Conservation (phyloP, 2,113 vertebrate species). For the Antidorcas marsupialis region DNA sequence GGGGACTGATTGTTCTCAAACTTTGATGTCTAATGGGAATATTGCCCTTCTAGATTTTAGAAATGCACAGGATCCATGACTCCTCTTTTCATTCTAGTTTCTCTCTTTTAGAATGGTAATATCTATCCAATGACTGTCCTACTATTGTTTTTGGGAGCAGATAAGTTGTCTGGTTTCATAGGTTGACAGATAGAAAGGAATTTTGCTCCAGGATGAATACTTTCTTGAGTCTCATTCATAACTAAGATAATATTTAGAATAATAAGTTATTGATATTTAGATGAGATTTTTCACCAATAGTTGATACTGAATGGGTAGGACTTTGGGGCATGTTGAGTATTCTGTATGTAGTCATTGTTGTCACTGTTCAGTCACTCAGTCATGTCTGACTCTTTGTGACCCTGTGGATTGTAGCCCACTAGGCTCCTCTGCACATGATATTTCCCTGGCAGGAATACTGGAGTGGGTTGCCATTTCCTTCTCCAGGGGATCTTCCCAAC, state of each 20-base stretch:
- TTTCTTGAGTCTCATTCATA: neutral
- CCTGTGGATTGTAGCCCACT: neutral
- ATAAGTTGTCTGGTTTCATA: neutral
- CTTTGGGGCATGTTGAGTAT: neutral
- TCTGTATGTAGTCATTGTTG: neutral
- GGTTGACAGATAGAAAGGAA: neutral
- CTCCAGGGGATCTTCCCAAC: neutral
- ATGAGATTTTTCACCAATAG: neutral
- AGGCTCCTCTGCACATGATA: neutral
- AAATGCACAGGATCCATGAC: neutral
- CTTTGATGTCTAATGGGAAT: neutral
- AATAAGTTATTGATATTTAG: neutral
- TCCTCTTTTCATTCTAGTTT: neutral
- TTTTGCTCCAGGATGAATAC: neutral
- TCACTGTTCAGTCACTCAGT: neutral
- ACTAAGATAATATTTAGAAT: neutral
- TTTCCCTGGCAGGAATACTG: neutral
- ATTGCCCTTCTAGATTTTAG: neutral
- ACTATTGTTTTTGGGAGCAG: neutral
- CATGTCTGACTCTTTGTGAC: neutral
- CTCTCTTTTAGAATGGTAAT: neutral
- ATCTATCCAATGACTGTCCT: neutral
- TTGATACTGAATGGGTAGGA: neutral
- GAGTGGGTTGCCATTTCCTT: neutral
- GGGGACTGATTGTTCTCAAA: neutral